phyloP scores from a whole-genome alignment of 2,113 vertebrate species.

The Sialia sialis region DNA sequence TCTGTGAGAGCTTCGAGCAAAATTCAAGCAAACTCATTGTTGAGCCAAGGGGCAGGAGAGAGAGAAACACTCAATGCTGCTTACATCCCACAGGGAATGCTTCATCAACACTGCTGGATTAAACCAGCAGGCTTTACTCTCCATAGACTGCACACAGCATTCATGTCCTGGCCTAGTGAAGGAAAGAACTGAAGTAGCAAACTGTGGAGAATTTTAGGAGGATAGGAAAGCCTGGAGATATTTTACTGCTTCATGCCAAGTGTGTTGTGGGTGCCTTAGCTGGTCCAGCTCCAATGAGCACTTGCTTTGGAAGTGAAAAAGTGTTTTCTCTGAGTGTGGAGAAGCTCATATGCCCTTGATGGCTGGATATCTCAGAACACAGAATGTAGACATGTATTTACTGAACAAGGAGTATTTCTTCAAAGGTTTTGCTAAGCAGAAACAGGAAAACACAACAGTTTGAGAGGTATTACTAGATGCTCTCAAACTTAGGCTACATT shows the following conservation, averaged over 20 bases:
- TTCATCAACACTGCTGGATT: constrained; percentile 14
- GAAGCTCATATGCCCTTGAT: background rate
- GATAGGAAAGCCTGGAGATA: background rate
- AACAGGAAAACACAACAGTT: background rate
- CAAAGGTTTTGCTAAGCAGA: background rate
- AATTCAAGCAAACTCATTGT: background rate
- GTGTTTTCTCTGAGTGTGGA: background rate
- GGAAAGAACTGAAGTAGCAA: background rate
- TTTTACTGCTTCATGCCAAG: background rate
- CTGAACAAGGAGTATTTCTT: background rate
- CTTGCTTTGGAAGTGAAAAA: background rate
- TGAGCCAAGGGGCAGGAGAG: background rate
- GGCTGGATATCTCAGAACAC: background rate
- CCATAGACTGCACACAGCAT: background rate
- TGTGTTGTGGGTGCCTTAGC: background rate
- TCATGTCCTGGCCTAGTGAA: background rate
- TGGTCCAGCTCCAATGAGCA: background rate
- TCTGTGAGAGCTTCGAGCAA: background rate
- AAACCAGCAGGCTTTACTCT: constrained; percentile 29
- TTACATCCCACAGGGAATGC: background rate
- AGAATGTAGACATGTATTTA: background rate
- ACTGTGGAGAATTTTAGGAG: background rate
- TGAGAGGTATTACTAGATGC: background rate
- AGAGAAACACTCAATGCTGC: background rate
- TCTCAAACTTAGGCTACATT: background rate